phyloP scores from a whole-genome alignment of 2,888 invertebrate genomes.

The Neelides folsomi region DNA sequence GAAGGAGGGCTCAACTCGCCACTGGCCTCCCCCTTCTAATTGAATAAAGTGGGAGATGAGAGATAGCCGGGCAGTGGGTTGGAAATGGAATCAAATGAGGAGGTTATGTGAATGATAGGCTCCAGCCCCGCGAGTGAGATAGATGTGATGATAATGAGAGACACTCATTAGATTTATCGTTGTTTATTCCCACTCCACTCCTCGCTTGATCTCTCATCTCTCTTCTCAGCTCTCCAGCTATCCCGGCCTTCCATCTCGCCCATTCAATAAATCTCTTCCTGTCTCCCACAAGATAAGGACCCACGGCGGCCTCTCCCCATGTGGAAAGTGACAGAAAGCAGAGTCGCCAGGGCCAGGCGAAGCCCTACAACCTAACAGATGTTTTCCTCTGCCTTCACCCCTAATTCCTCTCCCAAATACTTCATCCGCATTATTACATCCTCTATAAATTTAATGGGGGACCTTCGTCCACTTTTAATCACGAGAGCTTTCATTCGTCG shows the following conservation, averaged over 20 bases:
- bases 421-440: constrained; percentile 1
- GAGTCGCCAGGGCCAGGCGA: too few relatives aligned
- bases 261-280: not conserved
- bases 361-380: too few relatives aligned
- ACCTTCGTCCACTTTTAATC: too few relatives aligned
- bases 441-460: not conserved
- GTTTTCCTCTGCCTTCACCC: too few relatives aligned
- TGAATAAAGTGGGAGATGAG: too few relatives aligned
- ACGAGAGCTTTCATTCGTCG: too few relatives aligned
- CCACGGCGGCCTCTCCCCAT: not conserved
- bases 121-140: constrained; percentile 13
- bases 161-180: constrained; percentile 34
- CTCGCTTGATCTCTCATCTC: constrained; percentile 1
- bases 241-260: not conserved
- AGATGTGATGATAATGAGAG: constrained; percentile 31
- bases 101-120: not conserved
- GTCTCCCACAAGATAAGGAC: not conserved
- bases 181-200: constrained; percentile 6
- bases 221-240: not conserved
- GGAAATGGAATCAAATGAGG: too few relatives aligned
- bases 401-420: not conserved
- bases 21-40: too few relatives aligned
- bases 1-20: too few relatives aligned
- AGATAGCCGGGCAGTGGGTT: too few relatives aligned
- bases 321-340: constrained; percentile 1